Conservation (phyloP, 1,140 invertebrate genomes). For the Drosophila erecta region DNA sequence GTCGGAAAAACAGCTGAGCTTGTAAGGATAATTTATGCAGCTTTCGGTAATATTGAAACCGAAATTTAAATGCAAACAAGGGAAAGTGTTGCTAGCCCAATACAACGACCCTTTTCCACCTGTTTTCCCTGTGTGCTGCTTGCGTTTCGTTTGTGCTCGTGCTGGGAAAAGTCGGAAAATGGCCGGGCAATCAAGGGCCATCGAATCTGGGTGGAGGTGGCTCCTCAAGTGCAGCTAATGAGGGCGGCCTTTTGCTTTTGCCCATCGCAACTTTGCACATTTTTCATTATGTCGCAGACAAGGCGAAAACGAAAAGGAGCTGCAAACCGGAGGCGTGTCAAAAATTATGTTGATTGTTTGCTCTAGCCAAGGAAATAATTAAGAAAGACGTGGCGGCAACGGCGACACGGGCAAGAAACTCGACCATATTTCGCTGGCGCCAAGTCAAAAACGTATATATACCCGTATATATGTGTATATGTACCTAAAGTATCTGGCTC, state of each 20-base stretch:
- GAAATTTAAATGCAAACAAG: constrained; percentile 62
- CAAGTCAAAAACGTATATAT: constrained; percentile 63
- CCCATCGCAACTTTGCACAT: constrained; percentile 36
- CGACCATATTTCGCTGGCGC: constrained; percentile 46
- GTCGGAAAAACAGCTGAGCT: constrained; percentile 40
- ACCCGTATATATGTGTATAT: constrained; percentile 1
- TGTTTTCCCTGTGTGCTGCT: neutral
- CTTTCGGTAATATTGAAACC: constrained; percentile 65
- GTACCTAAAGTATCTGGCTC: constrained; percentile 1
- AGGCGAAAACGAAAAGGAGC: constrained; percentile 20
- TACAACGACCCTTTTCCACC: constrained; percentile 8
- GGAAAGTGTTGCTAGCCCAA: constrained; percentile 36
- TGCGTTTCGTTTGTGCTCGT: constrained; percentile 7
- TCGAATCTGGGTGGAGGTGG: neutral
- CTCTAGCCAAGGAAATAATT: constrained; percentile 76
- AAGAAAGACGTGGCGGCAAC: constrained; percentile 60
- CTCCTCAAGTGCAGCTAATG: constrained; percentile 34
- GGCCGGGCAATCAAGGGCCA: neutral
- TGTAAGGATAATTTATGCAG: constrained; percentile 68
- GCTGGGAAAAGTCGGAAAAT: constrained; percentile 1
- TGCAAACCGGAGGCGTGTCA: constrained; percentile 50
- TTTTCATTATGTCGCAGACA: constrained; percentile 54
- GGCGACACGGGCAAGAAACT: constrained; percentile 29
- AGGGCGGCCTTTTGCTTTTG: no score
- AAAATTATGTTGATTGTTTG: constrained; percentile 80